Conservation (phyloP, 1,140 invertebrate species). For the Temnothorax curvispinosus region DNA sequence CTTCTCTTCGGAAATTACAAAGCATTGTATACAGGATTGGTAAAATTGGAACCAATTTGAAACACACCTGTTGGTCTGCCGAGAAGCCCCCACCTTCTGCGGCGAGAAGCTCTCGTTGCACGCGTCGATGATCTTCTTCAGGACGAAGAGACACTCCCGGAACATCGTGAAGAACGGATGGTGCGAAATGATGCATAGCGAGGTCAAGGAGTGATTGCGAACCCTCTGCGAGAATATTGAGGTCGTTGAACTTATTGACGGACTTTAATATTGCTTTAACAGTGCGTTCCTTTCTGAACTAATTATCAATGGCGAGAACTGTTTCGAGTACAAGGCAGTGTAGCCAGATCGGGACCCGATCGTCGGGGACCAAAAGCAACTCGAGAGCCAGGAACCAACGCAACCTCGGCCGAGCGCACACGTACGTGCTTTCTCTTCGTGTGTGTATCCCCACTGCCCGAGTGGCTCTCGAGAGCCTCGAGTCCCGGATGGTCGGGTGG, state of each 20-base stretch:
- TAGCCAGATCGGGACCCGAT: too few species aligned
- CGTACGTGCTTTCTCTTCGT: too few species aligned
- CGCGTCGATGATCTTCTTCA: conserved; percentile 98
- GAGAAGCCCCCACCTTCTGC: conserved; percentile 94
- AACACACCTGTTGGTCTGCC: conserved; percentile 92
- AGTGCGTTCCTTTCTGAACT: neutral
- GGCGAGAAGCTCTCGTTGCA: conserved; percentile 97
- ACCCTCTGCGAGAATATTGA: conserved; percentile 87
- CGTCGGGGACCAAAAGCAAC: too few species aligned
- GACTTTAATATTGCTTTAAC: neutral
- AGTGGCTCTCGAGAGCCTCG: too few species aligned
- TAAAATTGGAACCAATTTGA: neutral
- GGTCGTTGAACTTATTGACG: neutral
- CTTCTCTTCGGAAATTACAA: neutral
- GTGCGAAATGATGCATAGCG: conserved; percentile 98
- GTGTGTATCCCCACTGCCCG: too few species aligned
- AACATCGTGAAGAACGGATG: conserved; percentile 99
- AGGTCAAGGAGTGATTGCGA: conserved; percentile 97
- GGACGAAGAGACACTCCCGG: conserved; percentile 97
- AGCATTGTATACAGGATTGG: neutral
- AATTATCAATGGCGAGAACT: neutral
- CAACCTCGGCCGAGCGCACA: too few species aligned
- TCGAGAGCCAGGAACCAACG: too few species aligned
- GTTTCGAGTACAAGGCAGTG: neutral
- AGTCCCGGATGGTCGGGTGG: too few species aligned